Conservation (phyloP, 2,888 invertebrate genomes). For the Limnephilus lunatus region DNA sequence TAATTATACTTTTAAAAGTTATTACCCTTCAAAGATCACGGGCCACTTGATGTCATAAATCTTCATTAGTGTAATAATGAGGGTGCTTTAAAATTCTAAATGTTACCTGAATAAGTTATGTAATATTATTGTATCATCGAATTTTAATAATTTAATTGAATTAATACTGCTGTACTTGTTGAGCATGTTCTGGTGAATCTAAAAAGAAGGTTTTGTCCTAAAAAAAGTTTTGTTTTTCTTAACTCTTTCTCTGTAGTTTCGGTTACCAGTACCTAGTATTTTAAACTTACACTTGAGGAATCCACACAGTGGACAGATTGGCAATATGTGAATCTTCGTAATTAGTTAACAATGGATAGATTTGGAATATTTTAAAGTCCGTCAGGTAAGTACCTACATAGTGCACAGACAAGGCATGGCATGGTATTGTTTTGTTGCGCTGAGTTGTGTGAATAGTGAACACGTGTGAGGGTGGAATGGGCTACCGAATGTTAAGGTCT, state of each 20-base stretch:
- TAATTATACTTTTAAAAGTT: neutral
- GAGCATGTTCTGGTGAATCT: no score
- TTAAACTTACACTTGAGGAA: neutral
- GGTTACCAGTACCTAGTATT: neutral
- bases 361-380: no score
- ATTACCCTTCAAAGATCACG: neutral
- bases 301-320: neutral
- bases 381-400: neutral
- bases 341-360: neutral
- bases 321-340: neutral
- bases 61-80: neutral
- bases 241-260: neutral
- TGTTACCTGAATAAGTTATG: neutral
- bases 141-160: neutral
- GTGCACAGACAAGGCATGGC: neutral
- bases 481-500: constrained; percentile 12
- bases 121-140: neutral
- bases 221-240: neutral
- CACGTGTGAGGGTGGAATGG: neutral
- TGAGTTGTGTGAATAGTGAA: neutral
- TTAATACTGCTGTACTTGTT: neutral
- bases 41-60: neutral
- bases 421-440: no score
- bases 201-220: neutral
- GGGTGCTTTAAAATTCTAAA: neutral